Evolutionary conservation across 2,113 vertebrate species (phyloP).

Genomic region (Zeus faber): DNA sequence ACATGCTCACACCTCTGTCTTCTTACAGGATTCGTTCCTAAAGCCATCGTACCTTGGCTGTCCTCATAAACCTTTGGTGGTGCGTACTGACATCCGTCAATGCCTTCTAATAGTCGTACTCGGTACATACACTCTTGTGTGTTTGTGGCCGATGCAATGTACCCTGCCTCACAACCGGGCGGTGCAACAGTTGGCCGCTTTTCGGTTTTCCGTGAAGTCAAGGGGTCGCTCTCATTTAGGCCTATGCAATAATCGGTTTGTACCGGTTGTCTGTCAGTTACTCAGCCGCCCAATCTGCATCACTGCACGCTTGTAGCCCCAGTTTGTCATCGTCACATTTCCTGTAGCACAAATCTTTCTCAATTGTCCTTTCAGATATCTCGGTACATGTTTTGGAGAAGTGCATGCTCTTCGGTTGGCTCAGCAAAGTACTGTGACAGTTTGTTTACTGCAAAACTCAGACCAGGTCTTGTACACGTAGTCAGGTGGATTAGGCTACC

Average conservation of each 20-base stretch:
- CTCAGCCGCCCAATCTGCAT: slow-evolving; percentile 1
- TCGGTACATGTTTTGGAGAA: too few relatives aligned
- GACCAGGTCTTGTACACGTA: too few relatives aligned
- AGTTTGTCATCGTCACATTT: neutral
- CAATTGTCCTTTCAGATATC: too few relatives aligned
- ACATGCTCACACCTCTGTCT: neutral
- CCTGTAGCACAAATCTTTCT: too few relatives aligned
- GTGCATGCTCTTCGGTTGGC: too few relatives aligned
- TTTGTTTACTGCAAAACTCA: too few relatives aligned
- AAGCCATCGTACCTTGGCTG: neutral
- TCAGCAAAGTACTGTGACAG: too few relatives aligned
- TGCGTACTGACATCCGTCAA: too few relatives aligned
- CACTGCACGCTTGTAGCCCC: neutral
- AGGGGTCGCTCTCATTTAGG: neutral
- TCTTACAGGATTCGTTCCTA: neutral
- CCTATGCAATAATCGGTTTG: neutral
- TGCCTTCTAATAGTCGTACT: too few relatives aligned
- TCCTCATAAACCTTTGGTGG: too few relatives aligned
- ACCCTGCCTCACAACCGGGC: neutral
- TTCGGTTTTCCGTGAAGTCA: neutral
- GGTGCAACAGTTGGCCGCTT: neutral
- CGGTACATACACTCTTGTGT: too few relatives aligned
- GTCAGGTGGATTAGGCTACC: too few relatives aligned
- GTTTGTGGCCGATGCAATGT: neutral
- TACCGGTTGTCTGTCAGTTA: neutral